Evolutionary conservation across 2,797 vertebrate species (phyloP).

Genomic region (Alca torda): DNA sequence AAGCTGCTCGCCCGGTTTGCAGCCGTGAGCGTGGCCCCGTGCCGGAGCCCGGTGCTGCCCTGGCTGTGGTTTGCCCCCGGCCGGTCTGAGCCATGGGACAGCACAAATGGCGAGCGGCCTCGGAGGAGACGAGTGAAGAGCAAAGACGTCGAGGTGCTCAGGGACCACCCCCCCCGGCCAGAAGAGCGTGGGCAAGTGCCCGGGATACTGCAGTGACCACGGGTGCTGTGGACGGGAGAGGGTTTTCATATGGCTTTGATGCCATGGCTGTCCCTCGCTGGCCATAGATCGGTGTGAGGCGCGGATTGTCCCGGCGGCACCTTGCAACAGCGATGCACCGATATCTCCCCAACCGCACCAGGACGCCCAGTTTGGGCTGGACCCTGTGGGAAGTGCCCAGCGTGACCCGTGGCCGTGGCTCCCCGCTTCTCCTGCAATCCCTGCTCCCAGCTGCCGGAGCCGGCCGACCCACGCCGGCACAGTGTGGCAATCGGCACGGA

Average conservation of each 20-base stretch:
- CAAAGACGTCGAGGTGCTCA: accelerated
- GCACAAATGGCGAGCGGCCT: not conserved
- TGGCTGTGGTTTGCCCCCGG: not conserved
- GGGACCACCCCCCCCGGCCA: not conserved
- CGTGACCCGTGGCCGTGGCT: accelerated
- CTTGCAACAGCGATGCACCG: accelerated
- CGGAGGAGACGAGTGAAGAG: not conserved
- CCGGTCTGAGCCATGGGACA: not conserved
- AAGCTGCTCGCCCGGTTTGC: not conserved
- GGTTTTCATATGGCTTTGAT: not conserved
- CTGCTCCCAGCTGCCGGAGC: not conserved
- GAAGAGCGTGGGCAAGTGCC: not conserved
- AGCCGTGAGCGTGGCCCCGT: accelerated
- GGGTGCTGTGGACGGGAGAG: not conserved
- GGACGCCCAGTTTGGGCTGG: not conserved
- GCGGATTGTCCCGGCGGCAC: not conserved
- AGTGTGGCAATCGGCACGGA: accelerated
- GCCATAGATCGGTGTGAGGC: accelerated
- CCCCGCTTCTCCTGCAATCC: not conserved
- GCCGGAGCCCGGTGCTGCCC: accelerated
- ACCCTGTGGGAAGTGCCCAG: not conserved
- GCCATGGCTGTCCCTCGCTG: not conserved
- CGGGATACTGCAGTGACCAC: accelerated
- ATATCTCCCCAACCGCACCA: accelerated
- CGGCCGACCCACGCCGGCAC: accelerated